Base-by-base conservation (phyloP, 92 coral and sea anemone species). In the Umimayanthus kanabou region DNA sequence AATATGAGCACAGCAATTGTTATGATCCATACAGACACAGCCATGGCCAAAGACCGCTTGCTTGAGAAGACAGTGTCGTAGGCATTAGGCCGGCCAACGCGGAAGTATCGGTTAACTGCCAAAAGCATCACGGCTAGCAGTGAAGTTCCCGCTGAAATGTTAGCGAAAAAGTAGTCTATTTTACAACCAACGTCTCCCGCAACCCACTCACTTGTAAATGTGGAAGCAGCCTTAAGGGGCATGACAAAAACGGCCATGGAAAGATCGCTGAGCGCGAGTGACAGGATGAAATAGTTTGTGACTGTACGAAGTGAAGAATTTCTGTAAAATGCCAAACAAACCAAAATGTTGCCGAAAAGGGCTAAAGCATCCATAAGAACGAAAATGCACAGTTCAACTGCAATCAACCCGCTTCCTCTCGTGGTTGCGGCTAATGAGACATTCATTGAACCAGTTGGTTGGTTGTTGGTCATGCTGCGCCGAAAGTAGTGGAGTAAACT, bases 111-210 rank as follows among this genome's bases (percentile, higher is more conserved):
- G 20, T 79, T 79, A 22, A 79, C 82, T 28, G 82, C 82, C 61
- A 79, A 79, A n/a, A 79, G 67, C 82, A 79, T 79, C 65, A 79
- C 82, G 16, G 82, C 55, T 6, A 79, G 64, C 82, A 79, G 29
- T 50, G 82, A 79, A 49, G 55, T 65, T 20, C 82, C 82, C 22
- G 82, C 82, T 4, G 82, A 50, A 49, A 26, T 13, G 16, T 79
- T 79, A 16, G 55, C 82, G 16, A 50, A 79, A 50, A 79, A 79
- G 82, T 79, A 50, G 28, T 79, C 82, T 20, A 50, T 65, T 28
- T 50, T 79, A 9, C 82, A 79, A 28, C 82, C 82, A 16, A 50
- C 15, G 0, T n/a, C 67, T 49, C 82, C 82, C 40, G 67, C 82
- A 2, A 79, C 39, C 82, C 82, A 79, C 18, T 9, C 64, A 16